phyloP scores from a whole-genome alignment of 2,797 vertebrate species.

The Pipistrellus kuhlii region DNA sequence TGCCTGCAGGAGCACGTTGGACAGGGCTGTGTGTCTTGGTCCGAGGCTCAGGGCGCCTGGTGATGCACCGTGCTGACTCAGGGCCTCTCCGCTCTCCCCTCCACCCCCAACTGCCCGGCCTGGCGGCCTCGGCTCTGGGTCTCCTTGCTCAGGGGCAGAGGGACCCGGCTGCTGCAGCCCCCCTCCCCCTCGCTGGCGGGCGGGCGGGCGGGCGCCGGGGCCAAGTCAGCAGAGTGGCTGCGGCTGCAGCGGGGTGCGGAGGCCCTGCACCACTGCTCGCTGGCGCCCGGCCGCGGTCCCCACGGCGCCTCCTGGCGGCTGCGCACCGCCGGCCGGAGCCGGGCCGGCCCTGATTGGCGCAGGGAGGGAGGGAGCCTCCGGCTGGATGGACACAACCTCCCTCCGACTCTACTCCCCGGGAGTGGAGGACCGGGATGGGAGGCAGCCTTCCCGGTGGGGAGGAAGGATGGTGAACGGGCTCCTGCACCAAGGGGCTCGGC shows the following conservation, averaged over 20 bases:
- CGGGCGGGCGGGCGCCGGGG: background rate
- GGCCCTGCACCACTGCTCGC: constrained; percentile 79
- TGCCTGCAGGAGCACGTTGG: background rate
- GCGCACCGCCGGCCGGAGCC: constrained; percentile 59
- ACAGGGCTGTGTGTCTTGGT: background rate
- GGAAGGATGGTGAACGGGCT: background rate
- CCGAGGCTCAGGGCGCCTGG: background rate
- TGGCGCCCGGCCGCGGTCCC: constrained; percentile 63
- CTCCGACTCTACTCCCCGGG: constrained; percentile 62
- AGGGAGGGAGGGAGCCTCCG: constrained; percentile 64
- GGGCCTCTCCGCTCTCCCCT: constrained; percentile 6
- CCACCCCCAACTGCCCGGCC: background rate
- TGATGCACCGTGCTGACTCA: constrained; percentile 77
- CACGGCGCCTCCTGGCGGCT: constrained; percentile 72
- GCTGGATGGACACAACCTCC: constrained; percentile 67
- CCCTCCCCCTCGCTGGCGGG: background rate
- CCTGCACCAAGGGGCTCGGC: background rate
- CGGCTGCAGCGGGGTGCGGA: constrained; percentile 72
- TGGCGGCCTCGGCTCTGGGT: background rate
- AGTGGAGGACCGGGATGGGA: constrained; percentile 57
- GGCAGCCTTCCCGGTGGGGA: background rate
- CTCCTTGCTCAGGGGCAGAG: constrained; percentile 65
- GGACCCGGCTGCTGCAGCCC: constrained; percentile 63
- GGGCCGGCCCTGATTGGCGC: constrained; percentile 77
- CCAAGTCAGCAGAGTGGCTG: constrained; percentile 79